Evolutionary conservation across 1,140 invertebrate genomes (phyloP).

Genomic region (Drosophila bocqueti): DNA sequence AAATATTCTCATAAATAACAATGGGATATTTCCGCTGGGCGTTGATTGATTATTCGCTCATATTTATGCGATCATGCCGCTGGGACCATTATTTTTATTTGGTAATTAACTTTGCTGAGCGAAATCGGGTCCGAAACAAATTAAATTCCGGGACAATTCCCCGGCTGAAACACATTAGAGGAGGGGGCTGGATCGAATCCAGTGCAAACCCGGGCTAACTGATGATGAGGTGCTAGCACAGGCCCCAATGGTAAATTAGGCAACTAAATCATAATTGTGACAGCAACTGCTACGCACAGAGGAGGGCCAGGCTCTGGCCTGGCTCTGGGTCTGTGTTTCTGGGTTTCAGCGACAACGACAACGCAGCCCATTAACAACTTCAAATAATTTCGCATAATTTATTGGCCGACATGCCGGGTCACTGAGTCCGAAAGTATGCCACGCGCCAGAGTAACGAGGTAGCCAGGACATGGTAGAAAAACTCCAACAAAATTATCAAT

Average conservation of each 20-base stretch:
- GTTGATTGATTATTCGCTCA: conserved; percentile 32
- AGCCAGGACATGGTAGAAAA: conserved; percentile 22
- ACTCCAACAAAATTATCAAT: conserved; percentile 33
- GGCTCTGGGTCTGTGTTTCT: background rate
- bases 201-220: conserved; percentile 8
- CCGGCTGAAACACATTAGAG: conserved; percentile 26
- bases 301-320: conserved; percentile 4
- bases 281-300: conserved; percentile 62
- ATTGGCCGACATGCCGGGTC: conserved; percentile 62
- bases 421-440: conserved; percentile 57
- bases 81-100: conserved; percentile 13
- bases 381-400: conserved; percentile 76
- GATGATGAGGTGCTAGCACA: conserved; percentile 8
- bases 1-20: conserved; percentile 4
- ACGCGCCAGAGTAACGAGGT: conserved; percentile 28
- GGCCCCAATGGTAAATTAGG: conserved; percentile 50
- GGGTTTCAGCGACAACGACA: conserved; percentile 27
- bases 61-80: conserved; percentile 28
- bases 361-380: conserved; percentile 66
- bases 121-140: conserved; percentile 40
- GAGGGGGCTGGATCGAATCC: background rate
- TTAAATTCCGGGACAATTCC: conserved; percentile 36
- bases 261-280: conserved; percentile 73
- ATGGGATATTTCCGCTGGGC: background rate
- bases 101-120: conserved; percentile 34